Evolutionary conservation across 2,113 vertebrate species (phyloP).

Genomic region (Chlorodrepanis virens): DNA sequence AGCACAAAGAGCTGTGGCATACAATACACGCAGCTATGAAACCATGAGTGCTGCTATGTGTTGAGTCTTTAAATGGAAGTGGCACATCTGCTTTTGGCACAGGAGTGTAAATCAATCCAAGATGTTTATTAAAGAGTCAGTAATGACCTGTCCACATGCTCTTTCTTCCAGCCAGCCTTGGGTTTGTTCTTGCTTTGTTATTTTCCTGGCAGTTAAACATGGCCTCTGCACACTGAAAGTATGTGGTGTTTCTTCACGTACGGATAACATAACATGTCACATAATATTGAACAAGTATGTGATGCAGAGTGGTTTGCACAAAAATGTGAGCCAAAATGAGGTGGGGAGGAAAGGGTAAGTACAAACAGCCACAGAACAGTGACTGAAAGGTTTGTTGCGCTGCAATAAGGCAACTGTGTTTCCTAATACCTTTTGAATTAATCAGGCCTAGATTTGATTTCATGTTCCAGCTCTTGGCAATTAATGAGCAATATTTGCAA

Average conservation of each 20-base stretch:
- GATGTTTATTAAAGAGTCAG: constrained; percentile 28
- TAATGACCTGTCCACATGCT: not conserved
- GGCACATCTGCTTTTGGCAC: constrained; percentile 39
- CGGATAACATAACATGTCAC: not conserved
- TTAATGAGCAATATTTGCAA: not conserved
- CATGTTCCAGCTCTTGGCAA: not conserved
- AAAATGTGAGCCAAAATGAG: not conserved
- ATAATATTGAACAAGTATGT: not conserved
- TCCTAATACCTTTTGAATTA: not conserved
- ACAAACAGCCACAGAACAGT: not conserved
- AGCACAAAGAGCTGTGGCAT: not conserved
- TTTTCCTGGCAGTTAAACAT: not conserved
- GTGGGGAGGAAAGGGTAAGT: not conserved
- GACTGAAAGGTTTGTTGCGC: not conserved
- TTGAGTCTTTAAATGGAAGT: constrained; percentile 42
- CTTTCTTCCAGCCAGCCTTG: not conserved
- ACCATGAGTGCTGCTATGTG: not conserved
- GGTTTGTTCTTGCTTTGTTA: not conserved
- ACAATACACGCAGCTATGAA: not conserved
- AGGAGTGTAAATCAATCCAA: constrained; percentile 46
- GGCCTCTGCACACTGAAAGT: not conserved
- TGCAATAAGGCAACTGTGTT: not conserved
- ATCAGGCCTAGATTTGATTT: not conserved
- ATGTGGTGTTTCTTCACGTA: not conserved
- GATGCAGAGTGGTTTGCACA: not conserved